These are phyloP conservation scores for Trichacis sp. DNA, from an alignment of 2,888 invertebrate species.

Conservation along the genomic window DNA sequence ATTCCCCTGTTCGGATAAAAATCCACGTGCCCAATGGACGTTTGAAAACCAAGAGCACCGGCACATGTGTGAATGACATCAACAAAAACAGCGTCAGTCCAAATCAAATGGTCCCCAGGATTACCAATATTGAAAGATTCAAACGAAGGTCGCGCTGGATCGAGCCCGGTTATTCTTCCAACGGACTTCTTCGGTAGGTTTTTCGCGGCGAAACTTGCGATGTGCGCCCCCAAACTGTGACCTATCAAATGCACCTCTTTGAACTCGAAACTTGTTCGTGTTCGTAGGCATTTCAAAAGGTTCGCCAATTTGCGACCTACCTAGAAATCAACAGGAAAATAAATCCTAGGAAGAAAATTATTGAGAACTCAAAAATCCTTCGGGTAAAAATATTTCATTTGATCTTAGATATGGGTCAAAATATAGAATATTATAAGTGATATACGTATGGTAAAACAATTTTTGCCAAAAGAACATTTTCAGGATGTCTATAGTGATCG, in stretches of 20 bases:
- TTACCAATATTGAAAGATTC: constrained; percentile 66
- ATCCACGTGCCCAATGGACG: constrained; percentile 78
- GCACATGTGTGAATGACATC: constrained; percentile 82
- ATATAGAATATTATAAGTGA: too few species aligned
- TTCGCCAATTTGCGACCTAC: constrained; percentile 59
- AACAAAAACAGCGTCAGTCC: constrained; percentile 77
- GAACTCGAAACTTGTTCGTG: constrained; percentile 47
- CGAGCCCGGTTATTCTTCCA: constrained; percentile 71
- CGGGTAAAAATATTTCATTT: too few species aligned
- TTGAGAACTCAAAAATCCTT: too few species aligned
- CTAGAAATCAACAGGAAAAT: constrained; percentile 23
- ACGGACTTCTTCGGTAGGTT: constrained; percentile 52
- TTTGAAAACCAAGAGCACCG: constrained; percentile 75
- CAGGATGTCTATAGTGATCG: too few species aligned
- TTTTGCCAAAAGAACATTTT: too few species aligned
- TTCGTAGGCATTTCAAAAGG: constrained; percentile 57
- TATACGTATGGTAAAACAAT: too few species aligned
- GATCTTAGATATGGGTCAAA: too few species aligned
- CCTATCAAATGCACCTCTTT: constrained; percentile 61
- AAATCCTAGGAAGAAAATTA: too few species aligned
- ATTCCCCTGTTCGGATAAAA: constrained; percentile 82
- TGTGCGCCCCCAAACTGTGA: constrained; percentile 66
- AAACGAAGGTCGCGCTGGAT: constrained; percentile 79
- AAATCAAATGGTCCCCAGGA: constrained; percentile 71
- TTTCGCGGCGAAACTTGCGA: constrained; percentile 59